Base-by-base conservation (phyloP, 2,797 vertebrate genomes). In the Myripristis murdjan region DNA sequence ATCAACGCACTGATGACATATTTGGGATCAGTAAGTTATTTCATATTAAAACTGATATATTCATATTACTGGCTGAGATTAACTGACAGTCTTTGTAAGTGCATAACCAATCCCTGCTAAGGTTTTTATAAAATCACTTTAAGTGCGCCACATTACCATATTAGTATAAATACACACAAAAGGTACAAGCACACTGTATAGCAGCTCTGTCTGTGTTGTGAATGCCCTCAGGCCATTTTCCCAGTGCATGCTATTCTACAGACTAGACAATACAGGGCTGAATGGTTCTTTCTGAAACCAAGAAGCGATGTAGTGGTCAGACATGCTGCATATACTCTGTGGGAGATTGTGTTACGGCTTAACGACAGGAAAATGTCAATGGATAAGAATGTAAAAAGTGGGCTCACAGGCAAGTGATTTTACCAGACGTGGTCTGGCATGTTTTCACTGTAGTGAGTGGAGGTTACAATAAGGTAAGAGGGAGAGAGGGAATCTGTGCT, bases 321-420 rank as follows among this genome's bases (percentile, higher is more conserved):
- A 90, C 89, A 79, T 84, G 90, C 77, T 90, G 91, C 90, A 89
- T 83, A 88, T 91, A 89, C 93, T 93, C 93, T 79, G 86, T 85
- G 84, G 89, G 86, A 91, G 91, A 92, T 94, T 90, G 83, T 90
- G 89, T 95, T 94, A 92, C 93, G 64, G 90, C 90, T 93, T 93
- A 94, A 93, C 87, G 92, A 94, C 92, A 91, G 94, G 93, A 94
- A 93, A 93, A 95, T 94, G 93, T 95, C 93, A 94, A 94, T 93
- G 92, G 90, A 92, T 92, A 94, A 94, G 91, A 93, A 93, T 95
- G 93, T 82, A 84, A 92, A 86, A 91, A 88, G 89, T 91, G 92
- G 90, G 91, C 90, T 91, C 73, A 62, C 84, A 91, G 92, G 91
- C 88, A 89, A 93, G 92, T 88, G 91, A 91, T 86, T 94, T 94